Conservation (phyloP, 2,888 invertebrate species). For the Steinernema hermaphroditum region DNA sequence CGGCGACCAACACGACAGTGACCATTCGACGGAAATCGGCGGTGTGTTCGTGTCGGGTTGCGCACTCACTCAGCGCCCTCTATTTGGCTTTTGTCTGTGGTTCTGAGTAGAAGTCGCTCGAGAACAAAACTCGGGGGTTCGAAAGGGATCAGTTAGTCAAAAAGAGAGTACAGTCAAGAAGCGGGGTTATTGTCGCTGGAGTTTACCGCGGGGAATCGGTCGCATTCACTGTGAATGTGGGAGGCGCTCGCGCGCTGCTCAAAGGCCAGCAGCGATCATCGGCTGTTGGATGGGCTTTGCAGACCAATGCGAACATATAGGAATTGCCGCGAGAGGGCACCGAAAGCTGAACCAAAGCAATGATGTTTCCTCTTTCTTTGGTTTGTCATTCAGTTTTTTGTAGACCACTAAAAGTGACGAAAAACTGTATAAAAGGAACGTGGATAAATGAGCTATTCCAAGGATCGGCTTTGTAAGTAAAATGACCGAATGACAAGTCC, state of each 20-base stretch:
- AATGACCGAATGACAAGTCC: too few relatives aligned
- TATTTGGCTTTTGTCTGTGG: constrained; percentile 1
- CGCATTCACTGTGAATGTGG: constrained; percentile 26
- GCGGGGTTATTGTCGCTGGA: constrained; percentile 29
- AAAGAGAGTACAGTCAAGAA: constrained; percentile 28
- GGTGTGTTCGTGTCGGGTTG: background rate
- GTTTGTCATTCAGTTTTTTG: too few relatives aligned
- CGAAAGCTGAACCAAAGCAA: constrained; percentile 2
- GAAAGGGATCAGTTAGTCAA: constrained; percentile 1
- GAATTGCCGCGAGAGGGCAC: constrained; percentile 17
- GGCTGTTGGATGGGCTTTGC: constrained; percentile 27
- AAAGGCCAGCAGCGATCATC: constrained; percentile 30
- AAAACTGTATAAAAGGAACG: too few relatives aligned
- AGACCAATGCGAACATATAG: background rate
- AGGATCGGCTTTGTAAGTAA: too few relatives aligned
- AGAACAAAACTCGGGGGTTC: background rate
- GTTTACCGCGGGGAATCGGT: constrained; percentile 27
- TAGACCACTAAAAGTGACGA: too few relatives aligned
- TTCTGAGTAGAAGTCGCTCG: background rate
- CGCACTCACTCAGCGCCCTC: constrained; percentile 7
- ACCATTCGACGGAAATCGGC: background rate
- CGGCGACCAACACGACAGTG: background rate
- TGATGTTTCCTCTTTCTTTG: too few relatives aligned
- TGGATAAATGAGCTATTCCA: too few relatives aligned
- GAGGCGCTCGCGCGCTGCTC: constrained; percentile 28